phyloP scores from a whole-genome alignment of 2,888 invertebrate species.

The Magallana nippona region DNA sequence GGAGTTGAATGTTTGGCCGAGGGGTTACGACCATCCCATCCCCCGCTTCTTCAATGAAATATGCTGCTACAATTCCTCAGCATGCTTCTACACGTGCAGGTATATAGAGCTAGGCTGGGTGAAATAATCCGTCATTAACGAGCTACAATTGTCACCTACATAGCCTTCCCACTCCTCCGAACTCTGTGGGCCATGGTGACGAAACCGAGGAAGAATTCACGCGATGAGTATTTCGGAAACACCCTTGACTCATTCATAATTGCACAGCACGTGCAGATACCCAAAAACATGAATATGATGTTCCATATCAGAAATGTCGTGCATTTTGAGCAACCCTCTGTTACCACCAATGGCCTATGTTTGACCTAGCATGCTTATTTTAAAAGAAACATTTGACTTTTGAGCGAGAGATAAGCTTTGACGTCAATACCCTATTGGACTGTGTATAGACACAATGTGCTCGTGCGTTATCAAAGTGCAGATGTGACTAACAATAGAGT shows the following conservation, averaged over 20 bases:
- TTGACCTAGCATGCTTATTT: constrained; percentile 4
- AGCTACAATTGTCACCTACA: neutral
- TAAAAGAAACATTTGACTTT: constrained; percentile 21
- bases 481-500: too few relatives aligned
- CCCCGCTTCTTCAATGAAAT: neutral
- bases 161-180: neutral
- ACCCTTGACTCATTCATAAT: constrained; percentile 23
- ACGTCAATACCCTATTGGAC: neutral
- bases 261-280: constrained; percentile 31
- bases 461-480: too few relatives aligned
- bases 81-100: neutral
- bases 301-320: constrained; percentile 14
- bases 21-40: neutral
- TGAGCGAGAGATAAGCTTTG: constrained; percentile 6
- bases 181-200: neutral
- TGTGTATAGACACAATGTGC: neutral
- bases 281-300: neutral
- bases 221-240: constrained; percentile 22
- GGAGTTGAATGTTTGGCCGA: neutral
- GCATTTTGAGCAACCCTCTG: neutral
- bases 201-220: constrained; percentile 10
- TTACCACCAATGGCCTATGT: neutral
- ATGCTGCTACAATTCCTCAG: neutral
- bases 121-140: constrained; percentile 16
- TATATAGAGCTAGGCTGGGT: neutral